These are phyloP conservation scores for Bettongia penicillata DNA, from an alignment of 2,113 vertebrate genomes.

Conservation along the genomic window DNA sequence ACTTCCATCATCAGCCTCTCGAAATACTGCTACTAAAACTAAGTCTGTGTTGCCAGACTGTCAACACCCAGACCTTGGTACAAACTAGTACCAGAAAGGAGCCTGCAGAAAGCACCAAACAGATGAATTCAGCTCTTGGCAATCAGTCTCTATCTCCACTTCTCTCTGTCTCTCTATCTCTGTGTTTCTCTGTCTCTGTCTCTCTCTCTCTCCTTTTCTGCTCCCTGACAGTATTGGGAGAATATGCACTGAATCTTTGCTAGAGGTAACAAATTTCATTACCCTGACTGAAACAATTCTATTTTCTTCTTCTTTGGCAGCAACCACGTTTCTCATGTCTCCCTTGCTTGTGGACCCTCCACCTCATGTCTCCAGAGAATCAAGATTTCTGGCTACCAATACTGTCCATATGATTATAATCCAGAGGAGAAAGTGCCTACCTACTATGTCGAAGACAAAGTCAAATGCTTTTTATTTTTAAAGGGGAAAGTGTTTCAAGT, in stretches of 20 bases:
- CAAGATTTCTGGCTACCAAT: accelerated
- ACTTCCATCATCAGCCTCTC: background rate
- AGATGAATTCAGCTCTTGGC: background rate
- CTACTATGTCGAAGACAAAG: background rate
- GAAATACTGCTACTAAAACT: background rate
- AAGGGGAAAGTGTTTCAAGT: background rate
- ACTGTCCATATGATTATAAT: background rate
- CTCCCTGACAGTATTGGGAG: slow-evolving; percentile 26
- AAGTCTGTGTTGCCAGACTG: background rate
- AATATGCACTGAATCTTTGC: background rate
- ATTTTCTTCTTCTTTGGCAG: slow-evolving; percentile 1
- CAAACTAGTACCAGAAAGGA: background rate
- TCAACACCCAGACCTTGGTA: background rate
- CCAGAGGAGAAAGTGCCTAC: background rate
- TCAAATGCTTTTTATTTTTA: background rate
- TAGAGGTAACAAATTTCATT: slow-evolving; percentile 56
- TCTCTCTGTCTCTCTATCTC: background rate
- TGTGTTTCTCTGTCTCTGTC: background rate
- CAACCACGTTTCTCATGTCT: slow-evolving; percentile 4
- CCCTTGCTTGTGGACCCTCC: background rate
- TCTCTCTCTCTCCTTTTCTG: background rate
- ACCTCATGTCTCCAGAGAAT: background rate
- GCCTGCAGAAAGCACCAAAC: background rate
- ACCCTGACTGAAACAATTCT: slow-evolving; percentile 53
- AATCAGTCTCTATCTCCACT: background rate